Percentiles rank a stretch among this genome's conserved stretches.
Conservation (phyloP, 2,888 invertebrate genomes). For the Drosophila mayaguana region DNA sequence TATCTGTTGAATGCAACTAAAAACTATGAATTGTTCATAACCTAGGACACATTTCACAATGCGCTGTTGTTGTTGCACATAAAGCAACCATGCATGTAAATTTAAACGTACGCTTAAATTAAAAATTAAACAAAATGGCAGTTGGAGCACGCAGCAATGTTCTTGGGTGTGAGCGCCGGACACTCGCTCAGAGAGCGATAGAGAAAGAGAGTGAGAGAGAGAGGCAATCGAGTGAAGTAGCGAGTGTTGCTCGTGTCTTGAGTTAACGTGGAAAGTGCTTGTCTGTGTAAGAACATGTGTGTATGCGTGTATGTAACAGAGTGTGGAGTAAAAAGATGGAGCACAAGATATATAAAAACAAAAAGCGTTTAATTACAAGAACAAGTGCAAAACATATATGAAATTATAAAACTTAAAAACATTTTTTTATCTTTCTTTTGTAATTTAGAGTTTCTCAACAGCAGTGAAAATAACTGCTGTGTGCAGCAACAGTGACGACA, state of each 20-base stretch:
- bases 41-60: conserved; percentile 60
- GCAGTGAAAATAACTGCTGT: conserved; percentile 51
- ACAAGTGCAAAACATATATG: conserved; percentile 25
- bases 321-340: conserved; percentile 71
- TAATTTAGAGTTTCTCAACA: conserved; percentile 36
- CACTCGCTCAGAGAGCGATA: conserved; percentile 50
- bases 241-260: conserved; percentile 55
- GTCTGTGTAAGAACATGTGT: conserved; percentile 31
- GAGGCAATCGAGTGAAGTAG: conserved; percentile 58
- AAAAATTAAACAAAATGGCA: conserved; percentile 84
- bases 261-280: conserved; percentile 66
- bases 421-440: conserved; percentile 26
- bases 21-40: conserved; percentile 42
- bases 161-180: conserved; percentile 71
- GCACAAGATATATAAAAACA: conserved; percentile 68
- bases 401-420: conserved; percentile 18
- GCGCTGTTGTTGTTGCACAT: conserved; percentile 43
- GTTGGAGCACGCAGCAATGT: conserved; percentile 72
- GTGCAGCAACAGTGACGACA: conserved; percentile 34
- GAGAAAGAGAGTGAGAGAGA: conserved; percentile 22
- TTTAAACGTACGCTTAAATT: conserved; percentile 60
- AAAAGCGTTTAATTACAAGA: conserved; percentile 43
- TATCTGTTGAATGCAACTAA: conserved; percentile 36
- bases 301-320: conserved; percentile 43
- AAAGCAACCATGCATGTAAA: conserved; percentile 61